These are phyloP conservation scores for Eulemur rufifrons DNA, from an alignment of 2,113 vertebrate genomes.

Conservation along the genomic window DNA sequence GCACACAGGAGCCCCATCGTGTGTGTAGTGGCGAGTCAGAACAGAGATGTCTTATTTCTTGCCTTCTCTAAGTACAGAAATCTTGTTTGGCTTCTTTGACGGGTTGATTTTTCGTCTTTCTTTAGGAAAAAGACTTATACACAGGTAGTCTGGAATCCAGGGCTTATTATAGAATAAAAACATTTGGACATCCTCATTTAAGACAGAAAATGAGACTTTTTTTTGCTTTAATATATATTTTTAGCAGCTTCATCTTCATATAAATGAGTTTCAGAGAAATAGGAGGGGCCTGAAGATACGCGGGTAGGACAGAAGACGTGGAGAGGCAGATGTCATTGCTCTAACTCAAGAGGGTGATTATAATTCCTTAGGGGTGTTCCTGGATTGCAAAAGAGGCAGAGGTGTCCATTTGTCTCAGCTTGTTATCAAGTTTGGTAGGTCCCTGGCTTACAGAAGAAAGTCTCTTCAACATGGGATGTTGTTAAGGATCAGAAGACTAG, in stretches of 20 bases:
- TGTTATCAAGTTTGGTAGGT: neutral
- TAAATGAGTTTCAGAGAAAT: neutral
- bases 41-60: conserved; percentile 42
- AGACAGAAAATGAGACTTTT: neutral
- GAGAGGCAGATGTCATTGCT: neutral
- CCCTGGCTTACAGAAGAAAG: neutral
- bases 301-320: neutral
- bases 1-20: neutral
- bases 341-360: neutral
- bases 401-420: neutral
- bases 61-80: conserved; percentile 48
- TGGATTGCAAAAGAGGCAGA: neutral
- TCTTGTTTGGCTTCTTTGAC: conserved; percentile 60
- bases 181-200: neutral
- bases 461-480: neutral
- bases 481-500: neutral
- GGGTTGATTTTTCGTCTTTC: conserved; percentile 8
- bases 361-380: neutral
- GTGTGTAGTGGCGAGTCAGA: conserved; percentile 46
- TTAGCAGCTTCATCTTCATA: neutral
- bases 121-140: neutral
- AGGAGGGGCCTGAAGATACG: neutral
- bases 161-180: conserved; percentile 24
- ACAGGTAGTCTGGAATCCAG: neutral
- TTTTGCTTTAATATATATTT: neutral